Evolutionary conservation across 1,140 invertebrate species (phyloP), one percentile per base, ranked within the genome.

Genomic region (Eciton burchellii): DNA sequence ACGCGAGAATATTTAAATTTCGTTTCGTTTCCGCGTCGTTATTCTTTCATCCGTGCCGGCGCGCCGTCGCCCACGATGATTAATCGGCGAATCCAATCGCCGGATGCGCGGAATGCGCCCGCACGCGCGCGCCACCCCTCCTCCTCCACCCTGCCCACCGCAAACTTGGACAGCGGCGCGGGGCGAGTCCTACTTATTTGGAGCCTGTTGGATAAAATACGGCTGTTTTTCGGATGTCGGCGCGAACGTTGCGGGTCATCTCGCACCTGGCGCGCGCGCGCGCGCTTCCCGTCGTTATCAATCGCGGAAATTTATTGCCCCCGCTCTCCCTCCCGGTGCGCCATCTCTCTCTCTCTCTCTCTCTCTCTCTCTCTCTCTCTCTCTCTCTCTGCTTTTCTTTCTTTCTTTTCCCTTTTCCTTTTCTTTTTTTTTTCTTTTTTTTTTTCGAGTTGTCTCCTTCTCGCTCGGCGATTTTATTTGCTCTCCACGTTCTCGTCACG

Each of bases 1-100:
- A 63, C 71, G 88, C 83, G 83, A 86, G 89, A 88, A 90, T 90
- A 91, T 90, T 91, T 89, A 90, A 91, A 90, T 90, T 91, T 90
- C 89, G 85, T 90, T 90, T 88, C 89, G 85, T 91, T 91, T 89
- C 82, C 83, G 86, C 87, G 71, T 90, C 88, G 88, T 91, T 90
- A 90, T 91, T 90, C 88, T 91, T 91, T 88, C 87, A 91, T 91
- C 85, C 83, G 73, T 82, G 81, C 73, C 83, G 83, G 85, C 82
- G 60, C 81, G 83, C 73, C 35, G 45, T 83, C 82, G 65, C 76
- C 70, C 66, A 35, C 52, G 81, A 60, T 86, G 56, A 89, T 89
- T 89, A 89, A 89, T 89, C 88, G 81, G 87, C 84, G 83, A 89
- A 89, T 89, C 62, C 86, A 89, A 89, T 89, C 84, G 86, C 76